Evolutionary conservation across 2,113 vertebrate genomes (phyloP).

Genomic region (Sylvia atricapilla): DNA sequence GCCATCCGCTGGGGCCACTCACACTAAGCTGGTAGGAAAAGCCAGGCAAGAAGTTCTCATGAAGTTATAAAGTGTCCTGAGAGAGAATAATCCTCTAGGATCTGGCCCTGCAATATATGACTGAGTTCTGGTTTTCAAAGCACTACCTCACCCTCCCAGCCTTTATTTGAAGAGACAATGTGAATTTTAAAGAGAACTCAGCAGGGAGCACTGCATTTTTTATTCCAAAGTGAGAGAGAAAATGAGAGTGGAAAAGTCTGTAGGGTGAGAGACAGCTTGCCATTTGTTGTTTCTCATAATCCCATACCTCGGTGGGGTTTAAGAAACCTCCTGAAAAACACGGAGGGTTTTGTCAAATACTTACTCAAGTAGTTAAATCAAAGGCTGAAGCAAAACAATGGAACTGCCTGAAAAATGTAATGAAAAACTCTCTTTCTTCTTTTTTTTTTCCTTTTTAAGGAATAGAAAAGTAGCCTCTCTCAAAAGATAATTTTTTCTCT

Average conservation of each 20-base stretch:
- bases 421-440: background rate
- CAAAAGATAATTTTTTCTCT: background rate
- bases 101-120: conserved; percentile 49
- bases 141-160: conserved; percentile 55
- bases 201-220: conserved; percentile 65
- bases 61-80: conserved; percentile 59
- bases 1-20: background rate
- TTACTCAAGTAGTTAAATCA: conserved; percentile 33
- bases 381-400: conserved; percentile 45
- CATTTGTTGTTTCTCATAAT: conserved; percentile 59
- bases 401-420: conserved; percentile 35
- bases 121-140: conserved; percentile 60
- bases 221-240: conserved; percentile 67
- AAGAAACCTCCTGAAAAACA: conserved; percentile 64
- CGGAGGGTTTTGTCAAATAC: conserved; percentile 40
- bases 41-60: conserved; percentile 58
- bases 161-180: conserved; percentile 70
- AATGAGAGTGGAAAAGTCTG: conserved; percentile 55
- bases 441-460: background rate
- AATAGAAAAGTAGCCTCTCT: background rate
- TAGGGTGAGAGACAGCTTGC: conserved; percentile 48
- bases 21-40: background rate
- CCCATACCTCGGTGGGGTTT: conserved; percentile 54
- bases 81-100: conserved; percentile 52
- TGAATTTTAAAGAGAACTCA: conserved; percentile 69